Percentiles rank a stretch among this genome's conserved stretches.
These are phyloP conservation scores for Apolygus lucorum DNA, from an alignment of 1,140 invertebrate genomes.

Conservation along the genomic window DNA sequence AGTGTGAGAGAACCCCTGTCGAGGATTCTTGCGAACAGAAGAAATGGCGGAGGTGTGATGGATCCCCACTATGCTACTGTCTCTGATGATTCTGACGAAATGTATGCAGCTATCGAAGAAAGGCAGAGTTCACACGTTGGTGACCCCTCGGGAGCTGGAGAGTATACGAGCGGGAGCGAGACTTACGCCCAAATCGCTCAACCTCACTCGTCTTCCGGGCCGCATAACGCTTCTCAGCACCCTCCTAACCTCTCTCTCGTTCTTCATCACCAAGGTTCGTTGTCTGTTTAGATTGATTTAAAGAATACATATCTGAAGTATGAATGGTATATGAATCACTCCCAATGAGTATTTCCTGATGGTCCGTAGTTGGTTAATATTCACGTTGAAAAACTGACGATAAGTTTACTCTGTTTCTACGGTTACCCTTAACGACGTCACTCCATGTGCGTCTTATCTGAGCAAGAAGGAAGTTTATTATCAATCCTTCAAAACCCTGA, in stretches of 20 bases:
- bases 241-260: constrained; percentile 30
- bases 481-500: no score
- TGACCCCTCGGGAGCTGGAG: constrained; percentile 44
- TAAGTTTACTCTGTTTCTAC: no score
- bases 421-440: no score
- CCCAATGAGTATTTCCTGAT: no score
- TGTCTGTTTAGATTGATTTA: no score
- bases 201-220: neutral
- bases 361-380: no score
- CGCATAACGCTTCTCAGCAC: constrained; percentile 41
- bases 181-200: constrained; percentile 77
- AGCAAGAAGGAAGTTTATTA: no score
- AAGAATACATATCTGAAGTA: no score
- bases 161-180: constrained; percentile 72
- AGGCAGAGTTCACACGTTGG: constrained; percentile 33
- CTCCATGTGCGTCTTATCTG: no score
- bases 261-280: constrained; percentile 21
- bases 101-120: constrained; percentile 82
- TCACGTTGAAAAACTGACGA: no score
- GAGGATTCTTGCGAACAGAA: constrained; percentile 53
- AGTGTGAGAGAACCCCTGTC: constrained; percentile 78
- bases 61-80: constrained; percentile 74
- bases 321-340: no score
- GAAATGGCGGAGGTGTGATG: constrained; percentile 35
- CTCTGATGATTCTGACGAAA: constrained; percentile 80